Conservation (phyloP, 1,140 invertebrate species). For the Orius insidiosus region DNA sequence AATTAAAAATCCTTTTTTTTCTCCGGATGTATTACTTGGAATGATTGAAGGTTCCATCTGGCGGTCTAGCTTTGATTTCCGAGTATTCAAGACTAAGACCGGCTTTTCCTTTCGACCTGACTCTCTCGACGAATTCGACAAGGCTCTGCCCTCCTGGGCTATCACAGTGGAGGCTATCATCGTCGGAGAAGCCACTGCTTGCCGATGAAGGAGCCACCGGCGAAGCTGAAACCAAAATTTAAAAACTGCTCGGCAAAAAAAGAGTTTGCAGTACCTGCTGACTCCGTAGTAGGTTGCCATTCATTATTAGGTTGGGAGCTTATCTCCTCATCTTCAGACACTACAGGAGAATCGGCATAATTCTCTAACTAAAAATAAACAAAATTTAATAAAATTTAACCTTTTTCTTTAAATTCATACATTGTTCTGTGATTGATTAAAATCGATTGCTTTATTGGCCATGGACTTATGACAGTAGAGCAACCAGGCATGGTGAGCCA, state of each 20-base stretch:
- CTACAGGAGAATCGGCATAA: constrained; percentile 14
- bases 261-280: too few relatives aligned
- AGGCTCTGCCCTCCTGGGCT: constrained; percentile 40
- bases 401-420: not conserved
- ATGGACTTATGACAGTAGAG: constrained; percentile 50
- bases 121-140: constrained; percentile 59
- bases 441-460: constrained; percentile 21
- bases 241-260: too few relatives aligned
- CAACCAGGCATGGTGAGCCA: constrained; percentile 78
- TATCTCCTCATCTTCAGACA: constrained; percentile 22
- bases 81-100: constrained; percentile 70
- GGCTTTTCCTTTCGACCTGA: constrained; percentile 50
- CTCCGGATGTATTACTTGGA: constrained; percentile 37
- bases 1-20: too few relatives aligned
- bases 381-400: not conserved
- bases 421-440: constrained; percentile 2
- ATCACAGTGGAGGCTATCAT: constrained; percentile 64
- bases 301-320: constrained; percentile 15
- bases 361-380: constrained; percentile 10
- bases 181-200: constrained; percentile 72
- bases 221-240: constrained; percentile 7
- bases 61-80: constrained; percentile 64
- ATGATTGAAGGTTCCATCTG: constrained; percentile 66
- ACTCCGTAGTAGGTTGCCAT: constrained; percentile 16
- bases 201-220: constrained; percentile 43